phyloP scores from a whole-genome alignment of 2,888 invertebrate species.

The Copidosoma aretas region DNA sequence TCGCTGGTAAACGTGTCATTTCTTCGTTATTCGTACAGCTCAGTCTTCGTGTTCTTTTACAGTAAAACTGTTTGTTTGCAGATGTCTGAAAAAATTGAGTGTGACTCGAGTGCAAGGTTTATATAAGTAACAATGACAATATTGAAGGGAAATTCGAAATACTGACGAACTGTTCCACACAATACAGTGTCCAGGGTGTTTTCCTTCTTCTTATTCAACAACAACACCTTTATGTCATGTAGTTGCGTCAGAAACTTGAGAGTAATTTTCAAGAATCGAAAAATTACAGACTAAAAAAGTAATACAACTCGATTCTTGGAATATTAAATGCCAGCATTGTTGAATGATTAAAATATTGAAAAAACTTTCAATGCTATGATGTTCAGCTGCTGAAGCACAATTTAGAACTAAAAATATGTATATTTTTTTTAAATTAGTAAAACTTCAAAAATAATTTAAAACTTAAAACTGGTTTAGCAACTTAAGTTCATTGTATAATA shows the following conservation, averaged over 20 bases:
- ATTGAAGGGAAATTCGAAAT: not conserved
- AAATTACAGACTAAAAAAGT: not conserved
- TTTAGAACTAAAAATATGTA: constrained; percentile 14
- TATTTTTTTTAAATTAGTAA: constrained; percentile 18
- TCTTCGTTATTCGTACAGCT: too few relatives aligned
- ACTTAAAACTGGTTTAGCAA: constrained; percentile 4
- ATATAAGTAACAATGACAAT: too few relatives aligned
- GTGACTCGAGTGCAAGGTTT: not conserved
- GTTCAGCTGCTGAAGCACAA: constrained; percentile 32
- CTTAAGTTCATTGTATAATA: constrained; percentile 24
- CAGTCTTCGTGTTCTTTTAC: constrained; percentile 12
- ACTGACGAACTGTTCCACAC: constrained; percentile 2
- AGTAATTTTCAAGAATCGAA: constrained; percentile 30
- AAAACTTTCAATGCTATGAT: constrained; percentile 29
- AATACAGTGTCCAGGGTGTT: constrained; percentile 3
- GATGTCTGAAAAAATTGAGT: not conserved
- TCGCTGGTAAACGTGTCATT: constrained; percentile 7
- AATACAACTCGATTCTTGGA: constrained; percentile 18
- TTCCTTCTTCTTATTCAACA: constrained; percentile 18
- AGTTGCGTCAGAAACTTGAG: constrained; percentile 18
- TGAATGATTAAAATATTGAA: constrained; percentile 13
- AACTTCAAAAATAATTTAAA: constrained; percentile 11
- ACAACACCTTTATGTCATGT: constrained; percentile 34
- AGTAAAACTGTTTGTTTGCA: constrained; percentile 25
- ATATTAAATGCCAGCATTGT: constrained; percentile 16